phyloP scores from a whole-genome alignment of 2,113 vertebrate species.

The Rallus limicola region DNA sequence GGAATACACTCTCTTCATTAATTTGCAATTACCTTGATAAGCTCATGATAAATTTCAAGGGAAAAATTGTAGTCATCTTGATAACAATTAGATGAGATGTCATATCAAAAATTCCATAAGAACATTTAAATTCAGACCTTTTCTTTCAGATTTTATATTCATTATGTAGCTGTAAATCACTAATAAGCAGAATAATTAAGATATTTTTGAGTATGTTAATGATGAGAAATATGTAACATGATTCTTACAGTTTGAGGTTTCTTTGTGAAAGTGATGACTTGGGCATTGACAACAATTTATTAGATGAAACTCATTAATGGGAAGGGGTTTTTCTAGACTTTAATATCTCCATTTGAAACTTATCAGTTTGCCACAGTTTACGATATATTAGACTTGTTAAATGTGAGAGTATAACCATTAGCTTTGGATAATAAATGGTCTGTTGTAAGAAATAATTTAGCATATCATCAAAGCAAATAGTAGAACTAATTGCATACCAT shows the following conservation, averaged over 20 bases:
- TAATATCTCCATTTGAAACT: slow-evolving; percentile 5
- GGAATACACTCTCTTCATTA: not conserved
- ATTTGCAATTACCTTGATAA: not conserved
- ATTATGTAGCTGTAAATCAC: not conserved
- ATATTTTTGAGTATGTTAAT: not conserved
- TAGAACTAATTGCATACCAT: slow-evolving; percentile 62
- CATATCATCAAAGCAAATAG: slow-evolving; percentile 60
- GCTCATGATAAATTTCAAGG: not conserved
- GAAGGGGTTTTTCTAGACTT: not conserved
- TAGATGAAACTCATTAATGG: not conserved
- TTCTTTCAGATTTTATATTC: not conserved
- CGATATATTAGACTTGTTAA: slow-evolving; percentile 25
- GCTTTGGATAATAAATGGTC: slow-evolving; percentile 47
- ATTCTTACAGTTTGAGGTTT: not conserved
- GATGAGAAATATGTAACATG: not conserved
- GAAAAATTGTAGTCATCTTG: not conserved
- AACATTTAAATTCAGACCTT: not conserved
- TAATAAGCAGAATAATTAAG: not conserved
- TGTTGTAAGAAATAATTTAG: slow-evolving; percentile 68
- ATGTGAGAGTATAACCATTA: slow-evolving; percentile 22
- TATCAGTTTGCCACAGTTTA: slow-evolving; percentile 20
- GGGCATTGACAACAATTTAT: not conserved
- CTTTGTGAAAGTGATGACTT: not conserved
- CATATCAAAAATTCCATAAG: not conserved
- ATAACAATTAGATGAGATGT: not conserved